Conservation (phyloP, 2,888 invertebrate species). For the Adelognathus sp. region DNA sequence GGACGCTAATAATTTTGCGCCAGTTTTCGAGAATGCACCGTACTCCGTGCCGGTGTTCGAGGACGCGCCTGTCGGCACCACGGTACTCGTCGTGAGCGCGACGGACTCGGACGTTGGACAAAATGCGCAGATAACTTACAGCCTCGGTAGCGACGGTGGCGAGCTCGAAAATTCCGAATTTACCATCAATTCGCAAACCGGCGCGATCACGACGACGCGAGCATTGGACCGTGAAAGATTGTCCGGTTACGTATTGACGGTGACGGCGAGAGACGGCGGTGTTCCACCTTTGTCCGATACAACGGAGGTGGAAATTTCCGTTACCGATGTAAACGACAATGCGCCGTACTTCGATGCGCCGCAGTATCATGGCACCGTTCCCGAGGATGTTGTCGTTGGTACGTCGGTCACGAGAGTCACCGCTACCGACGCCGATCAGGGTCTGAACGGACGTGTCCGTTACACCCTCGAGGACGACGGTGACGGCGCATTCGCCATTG, state of each 20-base stretch:
- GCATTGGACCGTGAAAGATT: conserved; percentile 92
- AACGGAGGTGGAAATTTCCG: conserved; percentile 96
- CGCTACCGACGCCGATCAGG: conserved; percentile 92
- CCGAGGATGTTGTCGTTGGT: conserved; percentile 94
- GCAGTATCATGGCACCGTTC: conserved; percentile 90
- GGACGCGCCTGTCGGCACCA: conserved; percentile 95
- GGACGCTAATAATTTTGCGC: conserved; percentile 97
- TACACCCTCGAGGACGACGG: conserved; percentile 91
- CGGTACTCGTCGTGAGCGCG: conserved; percentile 95
- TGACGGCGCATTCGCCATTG: conserved; percentile 95
- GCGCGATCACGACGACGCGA: conserved; percentile 94
- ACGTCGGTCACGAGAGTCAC: conserved; percentile 90
- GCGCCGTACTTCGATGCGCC: conserved; percentile 93
- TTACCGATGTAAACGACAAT: conserved; percentile 98
- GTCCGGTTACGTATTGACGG: conserved; percentile 91
- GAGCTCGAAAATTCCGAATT: conserved; percentile 86
- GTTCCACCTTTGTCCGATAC: conserved; percentile 95
- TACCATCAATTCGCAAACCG: conserved; percentile 95
- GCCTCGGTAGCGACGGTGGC: conserved; percentile 85
- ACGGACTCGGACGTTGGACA: conserved; percentile 97
- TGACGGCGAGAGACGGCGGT: conserved; percentile 96
- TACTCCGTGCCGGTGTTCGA: conserved; percentile 96
- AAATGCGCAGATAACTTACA: conserved; percentile 94
- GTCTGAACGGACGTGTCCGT: conserved; percentile 92
- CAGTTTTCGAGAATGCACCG: conserved; percentile 96